Conservation (phyloP, 2,113 vertebrate species). For the Gallinago undulata region DNA sequence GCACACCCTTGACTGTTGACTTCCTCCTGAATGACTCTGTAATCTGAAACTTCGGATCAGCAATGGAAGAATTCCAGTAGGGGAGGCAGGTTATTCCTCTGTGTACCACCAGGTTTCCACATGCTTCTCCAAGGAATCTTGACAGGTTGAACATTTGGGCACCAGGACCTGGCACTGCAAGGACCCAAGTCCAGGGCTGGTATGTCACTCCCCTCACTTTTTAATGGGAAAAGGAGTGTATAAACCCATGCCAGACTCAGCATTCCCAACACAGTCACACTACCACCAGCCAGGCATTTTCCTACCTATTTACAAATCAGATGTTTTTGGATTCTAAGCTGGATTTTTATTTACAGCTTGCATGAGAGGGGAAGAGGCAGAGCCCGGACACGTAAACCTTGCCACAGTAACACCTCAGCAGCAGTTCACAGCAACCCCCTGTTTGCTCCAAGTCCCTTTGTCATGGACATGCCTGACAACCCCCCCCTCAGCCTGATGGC, state of each 20-base stretch:
- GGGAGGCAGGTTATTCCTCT: neutral
- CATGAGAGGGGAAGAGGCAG: neutral
- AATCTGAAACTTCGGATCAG: conserved; percentile 19
- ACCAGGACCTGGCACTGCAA: neutral
- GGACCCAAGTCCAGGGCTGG: rapidly evolving
- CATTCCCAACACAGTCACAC: neutral
- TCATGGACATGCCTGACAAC: neutral
- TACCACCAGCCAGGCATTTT: neutral
- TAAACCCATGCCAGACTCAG: neutral
- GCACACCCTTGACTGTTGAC: conserved; percentile 5
- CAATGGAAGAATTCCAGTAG: neutral
- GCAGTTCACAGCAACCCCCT: neutral
- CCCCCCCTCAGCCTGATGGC: neutral
- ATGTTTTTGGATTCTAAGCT: neutral
- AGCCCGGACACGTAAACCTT: neutral
- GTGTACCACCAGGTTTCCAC: neutral
- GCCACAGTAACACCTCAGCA: neutral
- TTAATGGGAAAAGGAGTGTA: neutral
- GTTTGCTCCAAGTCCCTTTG: neutral
- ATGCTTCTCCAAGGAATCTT: neutral
- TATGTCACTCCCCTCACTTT: neutral
- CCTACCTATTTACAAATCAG: neutral
- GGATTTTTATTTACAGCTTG: neutral
- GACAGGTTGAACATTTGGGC: neutral
- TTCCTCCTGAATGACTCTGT: conserved; percentile 36